These are phyloP conservation scores for Microcebus griseorufus DNA, from an alignment of 2,113 vertebrate genomes.

Conservation along the genomic window DNA sequence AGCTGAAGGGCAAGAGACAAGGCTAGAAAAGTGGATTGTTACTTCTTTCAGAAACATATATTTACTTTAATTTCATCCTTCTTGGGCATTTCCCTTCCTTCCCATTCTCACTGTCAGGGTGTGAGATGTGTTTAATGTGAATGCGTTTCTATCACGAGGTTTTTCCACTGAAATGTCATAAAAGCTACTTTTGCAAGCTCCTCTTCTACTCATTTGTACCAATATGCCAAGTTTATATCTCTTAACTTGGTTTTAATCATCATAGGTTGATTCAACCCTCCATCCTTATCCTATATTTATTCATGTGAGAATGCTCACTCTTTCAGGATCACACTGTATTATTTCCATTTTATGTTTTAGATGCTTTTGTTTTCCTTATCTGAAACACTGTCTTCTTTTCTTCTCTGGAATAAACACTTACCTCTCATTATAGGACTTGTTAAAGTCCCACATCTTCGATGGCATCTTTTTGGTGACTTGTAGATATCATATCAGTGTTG, in stretches of 20 bases:
- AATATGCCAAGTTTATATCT: neutral
- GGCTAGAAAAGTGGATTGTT: neutral
- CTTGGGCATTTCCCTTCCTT: neutral
- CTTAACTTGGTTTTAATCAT: neutral
- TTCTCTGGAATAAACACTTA: neutral
- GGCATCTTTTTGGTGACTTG: neutral
- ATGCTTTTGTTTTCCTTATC: neutral
- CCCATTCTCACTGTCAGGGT: neutral
- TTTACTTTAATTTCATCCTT: neutral
- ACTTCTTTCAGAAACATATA: neutral
- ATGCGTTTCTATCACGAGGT: neutral
- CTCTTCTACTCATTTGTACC: neutral
- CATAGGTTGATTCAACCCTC: neutral
- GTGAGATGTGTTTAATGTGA: neutral
- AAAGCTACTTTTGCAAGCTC: neutral
- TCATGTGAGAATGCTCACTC: neutral
- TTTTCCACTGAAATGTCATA: neutral
- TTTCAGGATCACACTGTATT: neutral
- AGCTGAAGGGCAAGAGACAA: neutral
- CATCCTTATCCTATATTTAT: too few species aligned
- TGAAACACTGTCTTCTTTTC: neutral
- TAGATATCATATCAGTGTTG: neutral
- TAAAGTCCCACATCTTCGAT: neutral
- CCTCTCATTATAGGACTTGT: neutral
- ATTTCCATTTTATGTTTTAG: neutral